phyloP scores from a whole-genome alignment of 2,113 vertebrate species.

The Clarias batrachus region DNA sequence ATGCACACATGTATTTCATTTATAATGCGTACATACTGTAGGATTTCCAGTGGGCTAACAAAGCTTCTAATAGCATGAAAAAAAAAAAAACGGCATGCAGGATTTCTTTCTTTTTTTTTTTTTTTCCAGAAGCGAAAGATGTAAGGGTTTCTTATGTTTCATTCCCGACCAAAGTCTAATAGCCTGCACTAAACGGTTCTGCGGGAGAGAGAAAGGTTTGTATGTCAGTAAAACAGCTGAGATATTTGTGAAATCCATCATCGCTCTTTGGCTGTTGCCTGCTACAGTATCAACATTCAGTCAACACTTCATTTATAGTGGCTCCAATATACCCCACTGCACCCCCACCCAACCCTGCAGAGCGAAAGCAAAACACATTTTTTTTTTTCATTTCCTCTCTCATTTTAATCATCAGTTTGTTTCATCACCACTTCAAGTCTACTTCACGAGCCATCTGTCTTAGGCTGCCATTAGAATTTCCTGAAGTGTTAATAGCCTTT shows the following conservation, averaged over 20 bases:
- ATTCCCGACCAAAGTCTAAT: background rate
- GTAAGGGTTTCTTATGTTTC: background rate
- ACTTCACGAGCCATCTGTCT: background rate
- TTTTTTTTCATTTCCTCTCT: conserved; percentile 11
- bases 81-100: background rate
- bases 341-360: background rate
- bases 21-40: background rate
- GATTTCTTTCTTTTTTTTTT: background rate
- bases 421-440: conserved; percentile 1
- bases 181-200: background rate
- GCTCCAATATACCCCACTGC: background rate
- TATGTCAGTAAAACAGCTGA: conserved; percentile 27
- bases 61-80: background rate
- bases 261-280: conserved; percentile 15
- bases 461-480: background rate
- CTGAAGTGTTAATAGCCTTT: conserved; percentile 17
- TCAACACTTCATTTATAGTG: background rate
- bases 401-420: background rate
- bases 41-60: conserved; percentile 6
- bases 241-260: conserved; percentile 39
- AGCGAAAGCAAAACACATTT: background rate
- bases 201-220: background rate
- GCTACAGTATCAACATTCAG: conserved; percentile 31
- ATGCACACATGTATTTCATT: conserved; percentile 36
- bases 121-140: background rate